Conservation (phyloP, 1,140 invertebrate species). For the Zaprionus camerounensis region DNA sequence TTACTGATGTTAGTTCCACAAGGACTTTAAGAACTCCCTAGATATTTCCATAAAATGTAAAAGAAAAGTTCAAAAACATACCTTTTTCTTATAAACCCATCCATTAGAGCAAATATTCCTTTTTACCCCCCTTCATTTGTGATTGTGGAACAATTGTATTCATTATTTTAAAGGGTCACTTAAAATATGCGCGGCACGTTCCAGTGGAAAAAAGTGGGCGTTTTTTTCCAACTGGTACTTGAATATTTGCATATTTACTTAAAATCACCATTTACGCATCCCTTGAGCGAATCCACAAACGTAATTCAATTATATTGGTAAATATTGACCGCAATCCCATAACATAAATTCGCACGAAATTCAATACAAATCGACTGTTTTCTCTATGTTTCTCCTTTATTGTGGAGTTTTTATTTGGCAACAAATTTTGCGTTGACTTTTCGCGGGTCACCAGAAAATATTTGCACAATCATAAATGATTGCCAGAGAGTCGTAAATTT, state of each 20-base stretch:
- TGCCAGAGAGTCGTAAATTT: conserved; percentile 20
- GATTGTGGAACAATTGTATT: not conserved
- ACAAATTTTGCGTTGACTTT: not conserved
- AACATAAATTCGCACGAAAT: not conserved
- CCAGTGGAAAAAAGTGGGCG: not conserved
- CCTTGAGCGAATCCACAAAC: not conserved
- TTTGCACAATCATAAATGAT: conserved; percentile 35
- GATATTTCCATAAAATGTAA: not conserved
- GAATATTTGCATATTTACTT: conserved; percentile 2
- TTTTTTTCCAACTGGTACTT: no score
- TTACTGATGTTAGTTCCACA: not conserved
- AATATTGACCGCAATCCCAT: not conserved
- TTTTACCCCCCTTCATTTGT: not conserved
- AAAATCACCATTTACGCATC: not conserved
- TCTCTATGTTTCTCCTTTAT: not conserved
- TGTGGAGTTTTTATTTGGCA: not conserved
- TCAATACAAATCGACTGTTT: conserved; percentile 18
- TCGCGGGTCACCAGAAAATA: conserved; percentile 10
- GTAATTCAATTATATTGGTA: conserved; percentile 2
- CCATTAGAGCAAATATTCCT: not conserved
- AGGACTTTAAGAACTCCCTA: not conserved
- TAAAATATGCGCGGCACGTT: conserved; percentile 1
- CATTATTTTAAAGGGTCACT: not conserved
- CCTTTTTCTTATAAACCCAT: no score
- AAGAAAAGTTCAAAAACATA: not conserved